A percentile compares a stretch with the other conserved stretches of the same genome.
Conservation (phyloP, 2,797 vertebrate genomes). For the Chelon labrosus region DNA sequence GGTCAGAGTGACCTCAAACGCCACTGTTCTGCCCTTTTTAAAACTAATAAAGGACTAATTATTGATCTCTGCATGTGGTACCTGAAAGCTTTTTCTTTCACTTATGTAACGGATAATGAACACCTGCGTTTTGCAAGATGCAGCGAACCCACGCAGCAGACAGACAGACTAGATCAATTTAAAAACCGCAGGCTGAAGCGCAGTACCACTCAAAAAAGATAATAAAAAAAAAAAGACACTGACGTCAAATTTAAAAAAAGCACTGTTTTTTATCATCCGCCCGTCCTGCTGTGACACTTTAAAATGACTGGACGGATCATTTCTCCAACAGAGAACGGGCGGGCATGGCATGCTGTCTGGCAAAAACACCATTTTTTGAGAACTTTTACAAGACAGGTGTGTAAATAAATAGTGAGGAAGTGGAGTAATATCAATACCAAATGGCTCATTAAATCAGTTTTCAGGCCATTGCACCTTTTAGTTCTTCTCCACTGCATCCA, state of each 20-base stretch:
- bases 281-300: neutral
- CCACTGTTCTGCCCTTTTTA: no score
- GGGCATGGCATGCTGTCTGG: neutral
- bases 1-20: no score
- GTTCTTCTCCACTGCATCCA: neutral
- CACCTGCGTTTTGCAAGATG: no score
- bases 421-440: slow-evolving; percentile 11
- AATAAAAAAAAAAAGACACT: no score
- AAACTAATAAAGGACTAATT: no score
- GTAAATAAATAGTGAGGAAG: slow-evolving; percentile 24
- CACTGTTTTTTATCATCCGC: neutral
- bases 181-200: no score
- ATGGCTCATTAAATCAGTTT: slow-evolving; percentile 45
- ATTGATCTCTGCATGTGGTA: no score
- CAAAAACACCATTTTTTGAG: neutral
- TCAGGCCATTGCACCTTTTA: slow-evolving; percentile 24
- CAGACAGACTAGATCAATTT: no score
- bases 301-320: neutral
- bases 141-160: no score
- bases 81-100: neutral
- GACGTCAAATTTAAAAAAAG: no score
- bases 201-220: no score
- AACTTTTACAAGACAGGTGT: neutral
- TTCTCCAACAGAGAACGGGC: neutral
- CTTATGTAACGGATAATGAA: neutral